A percentile compares a stretch with the other conserved stretches of the same genome.
phyloP scores from a whole-genome alignment of 2,797 vertebrate genomes.

The Rousettus madagascariensis region DNA sequence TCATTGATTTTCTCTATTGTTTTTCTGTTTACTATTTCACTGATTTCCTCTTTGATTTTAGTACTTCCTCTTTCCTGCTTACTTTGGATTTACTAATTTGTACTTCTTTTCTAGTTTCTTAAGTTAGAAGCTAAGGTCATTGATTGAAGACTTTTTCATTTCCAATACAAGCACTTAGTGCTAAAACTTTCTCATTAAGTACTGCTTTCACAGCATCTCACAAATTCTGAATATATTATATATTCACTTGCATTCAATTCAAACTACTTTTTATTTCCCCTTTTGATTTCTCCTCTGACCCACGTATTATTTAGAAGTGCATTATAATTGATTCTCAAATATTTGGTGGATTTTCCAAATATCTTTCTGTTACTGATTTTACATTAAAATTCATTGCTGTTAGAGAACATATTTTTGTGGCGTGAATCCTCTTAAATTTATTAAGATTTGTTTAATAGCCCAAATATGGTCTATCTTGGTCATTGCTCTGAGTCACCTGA shows the following conservation, averaged over 20 bases:
- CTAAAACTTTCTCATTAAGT: background rate
- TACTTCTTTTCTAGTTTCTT: background rate
- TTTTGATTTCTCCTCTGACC: background rate
- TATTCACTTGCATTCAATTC: background rate
- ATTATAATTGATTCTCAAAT: background rate
- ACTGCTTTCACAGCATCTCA: background rate
- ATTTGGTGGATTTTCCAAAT: background rate
- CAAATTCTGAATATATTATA: background rate
- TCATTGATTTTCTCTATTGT: background rate
- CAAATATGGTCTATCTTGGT: background rate
- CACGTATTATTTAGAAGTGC: background rate
- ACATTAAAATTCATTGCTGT: background rate
- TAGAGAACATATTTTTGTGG: background rate
- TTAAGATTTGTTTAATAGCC: background rate
- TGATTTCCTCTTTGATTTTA: background rate
- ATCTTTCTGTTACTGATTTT: background rate
- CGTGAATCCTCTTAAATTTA: background rate
- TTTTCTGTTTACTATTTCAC: background rate
- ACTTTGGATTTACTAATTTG: conserved; percentile 24
- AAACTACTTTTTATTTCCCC: background rate
- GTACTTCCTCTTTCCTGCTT: background rate
- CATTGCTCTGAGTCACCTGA: background rate
- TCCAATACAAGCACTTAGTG: background rate
- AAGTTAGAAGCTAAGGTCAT: background rate
- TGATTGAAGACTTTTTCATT: background rate